Base-by-base conservation (phyloP, 2,888 invertebrate species). In the Brenthis hecate region DNA sequence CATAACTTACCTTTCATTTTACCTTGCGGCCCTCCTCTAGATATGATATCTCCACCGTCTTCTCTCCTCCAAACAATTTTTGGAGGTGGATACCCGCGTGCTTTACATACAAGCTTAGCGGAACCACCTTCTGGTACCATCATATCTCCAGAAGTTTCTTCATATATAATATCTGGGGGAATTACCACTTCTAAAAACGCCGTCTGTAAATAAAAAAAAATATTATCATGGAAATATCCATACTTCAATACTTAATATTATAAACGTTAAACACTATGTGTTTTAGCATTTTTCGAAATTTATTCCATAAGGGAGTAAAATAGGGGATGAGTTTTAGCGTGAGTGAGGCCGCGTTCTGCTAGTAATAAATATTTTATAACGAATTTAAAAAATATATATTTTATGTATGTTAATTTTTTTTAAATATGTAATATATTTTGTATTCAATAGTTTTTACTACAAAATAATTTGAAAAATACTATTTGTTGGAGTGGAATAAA, bases 91-190 rank as follows among this genome's bases (percentile, higher is more conserved):
- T 95, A 96, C 5, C 98, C 97, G 70, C 96, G 94, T 1, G 97
- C 97, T 85, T 96, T 96, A 89, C 98, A 98, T 71, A 97, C 95
- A 76, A 98, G 92, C 85, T 97, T 97, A 0, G 97, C 97, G 6
- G 97, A 96, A 53, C 97, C 97, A 64, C 97, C 97, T 91, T 98
- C 98, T n/a, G 97, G 97, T 66, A 98, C 97, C 96, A 97, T 97
- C 94, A 98, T 95, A 85, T 98, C 98, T 14, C 98, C 97, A 63
- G 98, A 97, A 13, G 97, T 97, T 85, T 97, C 97, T 82, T 97
- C 97, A 82, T 96, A 96, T 78, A 97, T 94, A 76, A 98, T 97
- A 83, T 98, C 98, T 65, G 98, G 98, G 48, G 98, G 97, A 81
- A 98, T 97, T 47, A 98, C 98, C 75, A 98, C 98, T 89, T 98